phyloP scores from a whole-genome alignment of 2,888 invertebrate genomes.

The Cephus pygmeus region DNA sequence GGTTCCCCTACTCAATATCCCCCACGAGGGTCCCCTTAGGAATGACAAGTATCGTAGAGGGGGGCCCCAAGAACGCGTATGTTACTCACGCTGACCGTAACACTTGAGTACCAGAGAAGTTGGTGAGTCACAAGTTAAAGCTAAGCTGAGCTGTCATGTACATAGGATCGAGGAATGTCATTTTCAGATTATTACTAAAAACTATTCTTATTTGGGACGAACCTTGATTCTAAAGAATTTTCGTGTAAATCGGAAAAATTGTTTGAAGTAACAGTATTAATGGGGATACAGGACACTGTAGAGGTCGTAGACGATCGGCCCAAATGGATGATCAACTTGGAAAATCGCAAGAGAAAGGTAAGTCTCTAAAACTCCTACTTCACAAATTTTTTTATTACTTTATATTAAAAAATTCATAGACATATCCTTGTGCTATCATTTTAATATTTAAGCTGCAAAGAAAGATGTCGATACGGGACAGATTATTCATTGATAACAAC shows the following conservation, averaged over 20 bases:
- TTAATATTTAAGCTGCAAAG: not conserved
- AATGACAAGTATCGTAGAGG: not conserved
- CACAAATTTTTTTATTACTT: not conserved
- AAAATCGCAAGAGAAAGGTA: constrained; percentile 61
- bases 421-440: not conserved
- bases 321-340: constrained; percentile 60
- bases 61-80: not conserved
- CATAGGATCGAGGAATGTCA: not conserved
- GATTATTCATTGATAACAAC: not conserved
- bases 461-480: not conserved
- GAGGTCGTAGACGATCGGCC: constrained; percentile 46
- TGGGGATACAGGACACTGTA: constrained; percentile 6
- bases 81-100: not conserved
- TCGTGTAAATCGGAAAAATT: not conserved
- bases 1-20: not conserved
- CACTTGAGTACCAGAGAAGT: not conserved
- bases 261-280: not conserved
- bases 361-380: constrained; percentile 12
- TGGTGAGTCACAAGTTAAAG: constrained; percentile 1
- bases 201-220: not conserved
- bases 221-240: not conserved
- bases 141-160: constrained; percentile 2
- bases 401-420: not conserved
- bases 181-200: not conserved
- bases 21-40: not conserved